Evolutionary conservation across 2,113 vertebrate species (phyloP), one percentile per base, ranked within the genome.

Genomic region (Psittacara wagleri): DNA sequence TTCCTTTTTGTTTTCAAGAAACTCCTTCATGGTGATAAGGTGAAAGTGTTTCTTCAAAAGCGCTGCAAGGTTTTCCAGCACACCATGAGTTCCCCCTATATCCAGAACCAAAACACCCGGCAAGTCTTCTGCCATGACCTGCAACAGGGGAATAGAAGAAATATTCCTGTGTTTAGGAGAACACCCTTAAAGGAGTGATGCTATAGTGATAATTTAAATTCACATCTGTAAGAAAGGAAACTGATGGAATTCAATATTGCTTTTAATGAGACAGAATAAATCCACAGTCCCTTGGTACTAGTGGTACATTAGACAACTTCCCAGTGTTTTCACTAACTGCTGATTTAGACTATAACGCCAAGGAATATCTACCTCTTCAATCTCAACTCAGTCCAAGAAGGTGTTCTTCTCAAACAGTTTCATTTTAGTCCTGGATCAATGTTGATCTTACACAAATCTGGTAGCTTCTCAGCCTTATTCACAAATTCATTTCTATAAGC

Each of bases 21-120:
- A 97, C 52, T 98, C 92, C 64, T 98, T 97, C 93, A 97, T 82
- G n/a, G 97, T 96, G 77, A 98, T 88, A 35, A 98, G 49, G 41
- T n/a, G 61, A 76, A 98, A 99, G 74, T 98, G 96, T 73, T 97
- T 98, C 96, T 97, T 97, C n/a, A 99, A 72, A 61, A 96, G 90
- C 8, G 77, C 78, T 46, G 82, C 92, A 29, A 98, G 81, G 25
- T 95, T 70, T 78, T 95, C 83, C 59, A 96, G 94, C 16, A 98
- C 68, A 4, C 97, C 97, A 10, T 84, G 12, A 10, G 84, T 57
- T 39, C 94, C 96, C 85, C 97, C 98, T n/a, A 98, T 25, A 59
- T 72, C 96, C 57, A 81, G 78, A 44, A 97, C 70, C 93, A 98
- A 84, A 85, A 98, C 62, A 3, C 92, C 94, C 0, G 97, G 98